These are phyloP conservation scores for Lordiphosa collinella DNA, from an alignment of 1,140 invertebrate genomes.

Conservation along the genomic window DNA sequence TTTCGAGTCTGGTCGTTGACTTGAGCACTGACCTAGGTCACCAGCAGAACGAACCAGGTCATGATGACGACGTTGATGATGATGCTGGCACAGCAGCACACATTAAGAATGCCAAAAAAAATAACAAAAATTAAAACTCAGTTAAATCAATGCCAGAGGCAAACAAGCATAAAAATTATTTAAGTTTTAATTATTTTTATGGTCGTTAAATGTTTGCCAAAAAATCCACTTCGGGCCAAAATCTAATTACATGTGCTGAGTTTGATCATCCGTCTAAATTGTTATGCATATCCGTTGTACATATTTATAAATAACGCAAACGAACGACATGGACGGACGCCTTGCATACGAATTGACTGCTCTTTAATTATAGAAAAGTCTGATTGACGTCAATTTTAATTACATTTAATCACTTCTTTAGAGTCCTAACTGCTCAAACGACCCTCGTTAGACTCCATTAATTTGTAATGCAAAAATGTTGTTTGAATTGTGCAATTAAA, in stretches of 20 bases:
- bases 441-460: slow-evolving; percentile 24
- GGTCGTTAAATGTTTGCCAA: slow-evolving; percentile 54
- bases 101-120: slow-evolving; percentile 32
- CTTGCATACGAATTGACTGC: slow-evolving; percentile 25
- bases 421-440: slow-evolving; percentile 18
- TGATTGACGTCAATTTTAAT: slow-evolving; percentile 38
- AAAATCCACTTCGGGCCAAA: slow-evolving; percentile 26
- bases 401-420: slow-evolving; percentile 14
- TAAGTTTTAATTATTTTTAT: slow-evolving; percentile 17
- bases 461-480: slow-evolving; percentile 72
- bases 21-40: slow-evolving; percentile 62
- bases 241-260: slow-evolving; percentile 2
- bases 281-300: slow-evolving; percentile 9
- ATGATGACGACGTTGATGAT: no score
- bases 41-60: slow-evolving; percentile 31
- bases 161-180: no score
- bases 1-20: slow-evolving; percentile 52
- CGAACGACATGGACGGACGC: slow-evolving; percentile 2
- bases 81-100: no score
- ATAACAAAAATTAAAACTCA: slow-evolving; percentile 24
- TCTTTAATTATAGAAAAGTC: slow-evolving; percentile 27
- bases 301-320: slow-evolving; percentile 17
- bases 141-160: slow-evolving; percentile 44
- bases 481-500: slow-evolving; percentile 58
- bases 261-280: slow-evolving; percentile 4